These are phyloP conservation scores for Drosophila fulvimacula DNA, from an alignment of 2,888 invertebrate genomes.

Conservation along the genomic window DNA sequence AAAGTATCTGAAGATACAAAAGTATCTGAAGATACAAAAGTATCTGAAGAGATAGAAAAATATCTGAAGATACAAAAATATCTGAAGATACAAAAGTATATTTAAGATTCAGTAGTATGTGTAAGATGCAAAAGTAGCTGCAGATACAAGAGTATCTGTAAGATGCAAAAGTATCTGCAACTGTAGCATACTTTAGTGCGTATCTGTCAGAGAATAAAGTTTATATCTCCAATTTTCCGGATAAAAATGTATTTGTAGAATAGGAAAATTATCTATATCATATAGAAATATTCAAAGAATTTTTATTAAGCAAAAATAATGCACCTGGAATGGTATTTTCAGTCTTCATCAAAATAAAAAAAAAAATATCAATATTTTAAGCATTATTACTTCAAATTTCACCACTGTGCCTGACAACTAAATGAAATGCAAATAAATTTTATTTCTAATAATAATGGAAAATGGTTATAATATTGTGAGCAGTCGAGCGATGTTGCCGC, in stretches of 20 bases:
- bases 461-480: slow-evolving; percentile 43
- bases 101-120: too few species aligned
- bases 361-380: background rate
- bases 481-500: slow-evolving; percentile 32
- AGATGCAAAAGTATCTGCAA: background rate
- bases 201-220: background rate
- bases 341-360: background rate
- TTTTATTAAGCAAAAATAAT: background rate
- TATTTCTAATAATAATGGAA: slow-evolving; percentile 46
- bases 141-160: background rate
- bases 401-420: slow-evolving; percentile 26
- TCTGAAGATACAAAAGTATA: too few species aligned
- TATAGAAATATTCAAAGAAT: background rate
- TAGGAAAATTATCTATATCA: background rate
- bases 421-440: slow-evolving; percentile 56
- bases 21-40: background rate
- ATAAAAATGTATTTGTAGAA: background rate
- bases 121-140: background rate
- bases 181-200: background rate
- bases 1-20: too few species aligned
- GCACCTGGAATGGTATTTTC: too few species aligned
- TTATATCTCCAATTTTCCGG: background rate
- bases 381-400: background rate
- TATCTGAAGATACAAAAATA: background rate
- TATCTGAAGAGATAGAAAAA: background rate